A percentile compares a stretch with the other conserved stretches of the same genome.
Conservation (phyloP, 2,888 invertebrate genomes). For the Cotesia congregata region DNA sequence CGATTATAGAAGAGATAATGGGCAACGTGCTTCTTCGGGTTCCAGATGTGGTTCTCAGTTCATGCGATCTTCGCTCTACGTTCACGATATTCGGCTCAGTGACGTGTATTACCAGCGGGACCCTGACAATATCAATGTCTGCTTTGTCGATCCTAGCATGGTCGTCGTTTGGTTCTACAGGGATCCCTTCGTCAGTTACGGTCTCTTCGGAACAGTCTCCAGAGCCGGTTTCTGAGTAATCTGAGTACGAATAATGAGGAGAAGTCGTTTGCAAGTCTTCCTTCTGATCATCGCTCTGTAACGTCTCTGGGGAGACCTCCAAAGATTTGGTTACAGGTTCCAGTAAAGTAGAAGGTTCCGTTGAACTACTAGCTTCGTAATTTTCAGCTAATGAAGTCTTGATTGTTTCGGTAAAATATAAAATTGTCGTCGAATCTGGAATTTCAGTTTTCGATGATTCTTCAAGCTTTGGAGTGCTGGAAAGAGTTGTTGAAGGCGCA, state of each 20-base stretch:
- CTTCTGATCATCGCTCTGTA: no score
- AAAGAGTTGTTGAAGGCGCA: not conserved
- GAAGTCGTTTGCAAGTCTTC: no score
- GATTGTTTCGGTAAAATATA: no score
- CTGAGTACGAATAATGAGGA: not conserved
- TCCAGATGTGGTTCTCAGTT: not conserved
- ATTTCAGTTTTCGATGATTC: no score
- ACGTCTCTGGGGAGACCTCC: no score
- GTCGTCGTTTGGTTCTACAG: not conserved
- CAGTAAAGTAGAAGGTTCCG: no score
- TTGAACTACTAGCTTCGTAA: no score
- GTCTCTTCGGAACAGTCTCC: slow-evolving; percentile 21
- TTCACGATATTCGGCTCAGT: not conserved
- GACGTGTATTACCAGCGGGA: not conserved
- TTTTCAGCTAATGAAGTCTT: no score
- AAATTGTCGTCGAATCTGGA: no score
- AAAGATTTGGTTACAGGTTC: no score
- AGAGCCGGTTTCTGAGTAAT: not conserved
- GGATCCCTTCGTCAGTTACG: not conserved
- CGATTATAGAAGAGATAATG: not conserved
- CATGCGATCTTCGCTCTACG: not conserved
- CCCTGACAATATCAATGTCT: not conserved
- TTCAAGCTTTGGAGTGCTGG: not conserved
- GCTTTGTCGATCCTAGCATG: not conserved
- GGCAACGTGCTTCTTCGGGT: not conserved